Evolutionary conservation across 2,113 vertebrate genomes (phyloP).

Genomic region (Hipposideros armiger): DNA sequence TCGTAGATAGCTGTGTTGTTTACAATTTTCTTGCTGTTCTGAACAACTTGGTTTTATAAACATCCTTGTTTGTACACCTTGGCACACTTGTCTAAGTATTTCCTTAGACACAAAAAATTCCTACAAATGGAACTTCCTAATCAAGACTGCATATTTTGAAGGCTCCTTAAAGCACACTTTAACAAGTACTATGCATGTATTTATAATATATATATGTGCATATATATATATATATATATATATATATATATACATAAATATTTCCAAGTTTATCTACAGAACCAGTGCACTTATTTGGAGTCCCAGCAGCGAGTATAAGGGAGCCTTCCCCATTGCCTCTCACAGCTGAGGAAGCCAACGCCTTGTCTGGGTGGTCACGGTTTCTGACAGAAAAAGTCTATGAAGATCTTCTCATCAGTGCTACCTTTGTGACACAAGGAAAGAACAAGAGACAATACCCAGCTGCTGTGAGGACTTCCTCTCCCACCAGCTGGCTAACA

Average conservation of each 20-base stretch:
- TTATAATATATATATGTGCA: not conserved
- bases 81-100: conserved; percentile 39
- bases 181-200: not conserved
- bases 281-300: not conserved
- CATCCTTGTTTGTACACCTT: conserved; percentile 49
- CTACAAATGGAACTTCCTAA: conserved; percentile 33
- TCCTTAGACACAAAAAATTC: conserved; percentile 20
- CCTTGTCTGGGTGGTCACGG: not conserved
- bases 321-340: not conserved
- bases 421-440: conserved; percentile 9
- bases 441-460: not conserved
- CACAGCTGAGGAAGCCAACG: not conserved
- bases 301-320: not conserved
- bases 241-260: not conserved
- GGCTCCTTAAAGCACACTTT: not conserved
- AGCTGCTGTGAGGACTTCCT: not conserved
- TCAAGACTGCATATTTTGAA: conserved; percentile 26
- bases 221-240: too few species aligned
- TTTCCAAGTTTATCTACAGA: not conserved
- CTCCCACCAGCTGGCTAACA: not conserved
- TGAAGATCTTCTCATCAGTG: not conserved
- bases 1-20: not conserved
- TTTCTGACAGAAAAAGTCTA: not conserved
- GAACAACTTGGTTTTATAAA: conserved; percentile 53
- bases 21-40: conserved; percentile 37